These are phyloP conservation scores for Digitonthophagus gazella DNA, from an alignment of 2,888 invertebrate species.

Conservation along the genomic window DNA sequence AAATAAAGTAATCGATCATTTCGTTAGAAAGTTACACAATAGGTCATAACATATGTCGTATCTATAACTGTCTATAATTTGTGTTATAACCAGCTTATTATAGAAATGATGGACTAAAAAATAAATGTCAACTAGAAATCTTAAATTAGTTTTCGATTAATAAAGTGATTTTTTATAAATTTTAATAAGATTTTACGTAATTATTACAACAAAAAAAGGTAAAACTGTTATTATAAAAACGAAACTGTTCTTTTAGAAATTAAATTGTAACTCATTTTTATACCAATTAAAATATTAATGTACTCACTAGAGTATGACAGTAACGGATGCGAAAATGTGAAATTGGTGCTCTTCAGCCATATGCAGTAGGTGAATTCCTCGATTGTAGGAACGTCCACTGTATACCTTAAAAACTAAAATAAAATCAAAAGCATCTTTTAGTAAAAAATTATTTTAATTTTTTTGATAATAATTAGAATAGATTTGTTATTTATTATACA, in stretches of 20 bases:
- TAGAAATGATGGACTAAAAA: too few species aligned
- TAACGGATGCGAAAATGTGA: constrained; percentile 55
- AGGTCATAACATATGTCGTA: too few species aligned
- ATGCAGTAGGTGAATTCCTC: constrained; percentile 58
- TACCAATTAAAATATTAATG: constrained; percentile 9
- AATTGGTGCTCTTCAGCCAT: constrained; percentile 55
- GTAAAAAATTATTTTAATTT: too few species aligned
- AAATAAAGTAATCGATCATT: too few species aligned
- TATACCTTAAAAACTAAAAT: constrained; percentile 55
- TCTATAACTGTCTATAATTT: too few species aligned
- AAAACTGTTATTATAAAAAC: background rate
- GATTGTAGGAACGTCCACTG: constrained; percentile 53
- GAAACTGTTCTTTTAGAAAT: too few species aligned
- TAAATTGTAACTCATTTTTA: background rate
- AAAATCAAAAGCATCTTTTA: too few species aligned
- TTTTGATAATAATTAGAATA: constrained; percentile 14
- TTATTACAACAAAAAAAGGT: background rate
- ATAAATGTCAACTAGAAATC: too few species aligned
- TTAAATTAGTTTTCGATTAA: too few species aligned
- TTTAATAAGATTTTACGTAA: background rate
- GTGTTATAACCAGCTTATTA: too few species aligned
- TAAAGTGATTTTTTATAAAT: background rate
- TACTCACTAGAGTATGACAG: constrained; percentile 59
- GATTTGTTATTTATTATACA: too few species aligned
- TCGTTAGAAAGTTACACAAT: too few species aligned